These are phyloP conservation scores for Dryobota labecula DNA, from an alignment of 2,888 invertebrate species.

Conservation along the genomic window DNA sequence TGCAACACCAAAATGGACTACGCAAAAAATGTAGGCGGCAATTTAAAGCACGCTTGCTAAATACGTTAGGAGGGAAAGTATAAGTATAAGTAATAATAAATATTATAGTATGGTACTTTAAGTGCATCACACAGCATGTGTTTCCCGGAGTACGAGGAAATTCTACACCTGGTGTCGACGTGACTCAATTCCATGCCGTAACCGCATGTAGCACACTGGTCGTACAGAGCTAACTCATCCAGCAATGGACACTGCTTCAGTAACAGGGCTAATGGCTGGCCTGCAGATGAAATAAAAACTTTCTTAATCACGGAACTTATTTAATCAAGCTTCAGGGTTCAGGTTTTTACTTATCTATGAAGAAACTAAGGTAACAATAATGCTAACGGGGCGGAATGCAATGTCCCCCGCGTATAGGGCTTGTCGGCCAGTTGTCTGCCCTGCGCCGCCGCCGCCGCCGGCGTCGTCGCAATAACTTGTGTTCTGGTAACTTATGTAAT, in stretches of 20 bases:
- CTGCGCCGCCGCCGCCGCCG: too few species aligned
- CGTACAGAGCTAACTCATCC: constrained; percentile 87
- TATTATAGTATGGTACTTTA: constrained; percentile 69
- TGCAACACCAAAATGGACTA: not conserved
- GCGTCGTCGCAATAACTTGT: too few species aligned
- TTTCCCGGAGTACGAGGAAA: constrained; percentile 83
- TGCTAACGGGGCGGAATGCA: too few species aligned
- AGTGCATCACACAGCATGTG: constrained; percentile 86
- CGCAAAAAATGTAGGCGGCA: not conserved
- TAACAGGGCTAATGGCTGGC: constrained; percentile 85
- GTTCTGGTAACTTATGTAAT: too few species aligned
- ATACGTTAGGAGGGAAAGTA: not conserved
- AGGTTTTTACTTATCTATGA: too few species aligned
- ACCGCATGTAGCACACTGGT: constrained; percentile 82
- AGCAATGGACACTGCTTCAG: constrained; percentile 86
- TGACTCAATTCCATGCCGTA: constrained; percentile 87
- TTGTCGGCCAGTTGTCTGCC: too few species aligned
- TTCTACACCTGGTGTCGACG: constrained; percentile 86
- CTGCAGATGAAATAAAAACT: constrained; percentile 63
- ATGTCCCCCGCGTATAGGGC: too few species aligned
- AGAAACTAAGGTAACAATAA: too few species aligned
- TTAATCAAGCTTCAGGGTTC: too few species aligned
- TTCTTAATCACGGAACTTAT: not conserved
- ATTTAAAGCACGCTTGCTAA: not conserved
- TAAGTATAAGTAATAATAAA: not conserved